Conservation (phyloP, 2,113 vertebrate species). For the Oryzias curvinotus region DNA sequence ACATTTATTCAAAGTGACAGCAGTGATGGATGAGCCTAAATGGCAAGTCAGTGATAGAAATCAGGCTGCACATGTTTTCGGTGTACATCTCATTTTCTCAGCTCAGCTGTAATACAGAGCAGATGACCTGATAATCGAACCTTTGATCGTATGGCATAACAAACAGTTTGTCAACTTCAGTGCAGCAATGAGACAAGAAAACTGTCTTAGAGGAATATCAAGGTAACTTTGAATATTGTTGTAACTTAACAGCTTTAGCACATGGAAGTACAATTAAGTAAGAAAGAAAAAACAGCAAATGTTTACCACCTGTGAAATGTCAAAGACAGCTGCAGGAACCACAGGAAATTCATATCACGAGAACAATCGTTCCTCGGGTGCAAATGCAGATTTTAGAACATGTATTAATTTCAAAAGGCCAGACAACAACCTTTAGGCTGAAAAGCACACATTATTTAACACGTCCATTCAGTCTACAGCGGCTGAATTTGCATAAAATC, state of each 20-base stretch:
- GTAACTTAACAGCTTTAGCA: constrained; percentile 15
- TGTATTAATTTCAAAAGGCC: constrained; percentile 61
- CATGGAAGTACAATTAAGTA: constrained; percentile 1
- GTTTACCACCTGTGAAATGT: constrained; percentile 57
- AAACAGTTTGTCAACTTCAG: too few relatives aligned
- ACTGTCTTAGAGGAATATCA: too few relatives aligned
- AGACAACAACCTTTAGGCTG: constrained; percentile 56
- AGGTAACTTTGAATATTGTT: too few relatives aligned
- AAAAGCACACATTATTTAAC: constrained; percentile 7
- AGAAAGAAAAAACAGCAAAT: constrained; percentile 21
- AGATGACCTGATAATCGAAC: not conserved
- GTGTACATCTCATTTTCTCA: constrained; percentile 5
- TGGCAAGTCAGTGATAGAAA: constrained; percentile 15
- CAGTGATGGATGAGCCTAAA: constrained; percentile 1
- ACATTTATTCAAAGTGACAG: constrained; percentile 19
- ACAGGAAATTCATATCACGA: constrained; percentile 50
- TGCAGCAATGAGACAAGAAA: too few relatives aligned
- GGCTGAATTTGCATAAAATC: constrained; percentile 7
- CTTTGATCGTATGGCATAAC: too few relatives aligned
- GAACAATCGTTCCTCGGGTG: constrained; percentile 58
- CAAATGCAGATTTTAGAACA: constrained; percentile 39
- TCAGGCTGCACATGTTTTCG: not conserved
- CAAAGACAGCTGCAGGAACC: constrained; percentile 63
- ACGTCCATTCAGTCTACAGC: not conserved
- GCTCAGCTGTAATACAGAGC: not conserved